A percentile compares a stretch with the other conserved stretches of the same genome.
Conservation (phyloP, 30 jellyfish, hydroid and myxozoan genomes). For the Hydractinia echinata region DNA sequence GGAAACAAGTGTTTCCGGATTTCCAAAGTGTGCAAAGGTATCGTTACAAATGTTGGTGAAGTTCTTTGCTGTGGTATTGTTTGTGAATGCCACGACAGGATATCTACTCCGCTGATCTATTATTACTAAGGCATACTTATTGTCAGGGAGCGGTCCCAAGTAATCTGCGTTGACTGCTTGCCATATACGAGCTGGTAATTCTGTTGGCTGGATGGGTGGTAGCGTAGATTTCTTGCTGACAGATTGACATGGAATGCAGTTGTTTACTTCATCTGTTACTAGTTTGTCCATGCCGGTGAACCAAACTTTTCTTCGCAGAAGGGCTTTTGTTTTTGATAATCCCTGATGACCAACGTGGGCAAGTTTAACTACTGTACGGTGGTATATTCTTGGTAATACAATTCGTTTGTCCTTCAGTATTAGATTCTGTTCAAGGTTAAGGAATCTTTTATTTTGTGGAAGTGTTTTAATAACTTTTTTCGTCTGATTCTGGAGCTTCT, state of each 20-base stretch:
- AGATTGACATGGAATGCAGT: constrained; percentile 56
- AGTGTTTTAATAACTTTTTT: constrained; percentile 3
- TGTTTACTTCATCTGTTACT: constrained; percentile 22
- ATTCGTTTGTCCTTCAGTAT: constrained; percentile 44
- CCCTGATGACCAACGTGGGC: constrained; percentile 64
- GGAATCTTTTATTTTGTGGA: background rate
- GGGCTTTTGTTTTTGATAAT: constrained; percentile 38
- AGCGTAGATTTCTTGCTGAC: constrained; percentile 26
- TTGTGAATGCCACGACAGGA: constrained; percentile 57
- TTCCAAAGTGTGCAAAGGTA: constrained; percentile 61
- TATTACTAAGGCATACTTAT: constrained; percentile 34
- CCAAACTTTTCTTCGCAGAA: constrained; percentile 46
- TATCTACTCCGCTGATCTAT: constrained; percentile 38
- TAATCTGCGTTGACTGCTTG: constrained; percentile 47
- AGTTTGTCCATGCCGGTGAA: constrained; percentile 37
- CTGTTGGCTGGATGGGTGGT: constrained; percentile 45
- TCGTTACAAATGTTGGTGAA: constrained; percentile 23
- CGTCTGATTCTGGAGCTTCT: constrained; percentile 15
- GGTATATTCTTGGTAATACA: constrained; percentile 30
- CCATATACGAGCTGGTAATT: constrained; percentile 40
- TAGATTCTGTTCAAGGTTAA: constrained; percentile 28
- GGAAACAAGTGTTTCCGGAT: constrained; percentile 30
- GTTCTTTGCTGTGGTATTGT: constrained; percentile 50
- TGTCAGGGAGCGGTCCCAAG: constrained; percentile 56
- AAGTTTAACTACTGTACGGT: constrained; percentile 27